A percentile compares a stretch with the other conserved stretches of the same genome.
These are phyloP conservation scores for Terebella lapidaria DNA, from an alignment of 2,888 invertebrate species.

Conservation along the genomic window DNA sequence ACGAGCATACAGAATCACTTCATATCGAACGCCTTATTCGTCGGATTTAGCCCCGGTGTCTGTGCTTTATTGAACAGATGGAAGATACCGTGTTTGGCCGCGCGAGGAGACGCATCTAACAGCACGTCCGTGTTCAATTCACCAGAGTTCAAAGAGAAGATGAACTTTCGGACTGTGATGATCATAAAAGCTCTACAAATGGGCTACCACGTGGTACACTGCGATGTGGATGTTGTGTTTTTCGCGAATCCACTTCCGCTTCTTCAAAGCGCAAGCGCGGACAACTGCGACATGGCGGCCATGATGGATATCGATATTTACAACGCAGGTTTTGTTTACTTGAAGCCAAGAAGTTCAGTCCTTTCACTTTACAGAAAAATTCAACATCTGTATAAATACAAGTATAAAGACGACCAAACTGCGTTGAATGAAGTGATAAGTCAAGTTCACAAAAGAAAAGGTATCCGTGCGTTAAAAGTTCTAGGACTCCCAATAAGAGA, in stretches of 20 bases:
- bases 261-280: neutral
- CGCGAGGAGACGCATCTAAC: too few species aligned
- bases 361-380: neutral
- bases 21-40: too few species aligned
- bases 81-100: too few species aligned
- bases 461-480: neutral
- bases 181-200: neutral
- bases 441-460: neutral
- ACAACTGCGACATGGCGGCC: neutral
- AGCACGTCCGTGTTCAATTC: neutral
- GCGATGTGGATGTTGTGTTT: neutral
- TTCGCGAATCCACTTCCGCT: neutral
- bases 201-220: neutral
- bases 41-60: too few species aligned
- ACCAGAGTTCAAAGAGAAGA: neutral
- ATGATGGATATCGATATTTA: neutral
- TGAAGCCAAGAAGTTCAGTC: neutral
- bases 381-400: neutral
- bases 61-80: too few species aligned
- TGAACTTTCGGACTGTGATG: neutral
- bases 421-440: neutral
- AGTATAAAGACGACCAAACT: neutral
- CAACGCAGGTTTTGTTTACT: conserved; percentile 1
- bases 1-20: too few species aligned
- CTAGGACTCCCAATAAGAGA: neutral